Evolutionary conservation across 2,113 vertebrate genomes (phyloP).

Genomic region (Paradisaea rubra): DNA sequence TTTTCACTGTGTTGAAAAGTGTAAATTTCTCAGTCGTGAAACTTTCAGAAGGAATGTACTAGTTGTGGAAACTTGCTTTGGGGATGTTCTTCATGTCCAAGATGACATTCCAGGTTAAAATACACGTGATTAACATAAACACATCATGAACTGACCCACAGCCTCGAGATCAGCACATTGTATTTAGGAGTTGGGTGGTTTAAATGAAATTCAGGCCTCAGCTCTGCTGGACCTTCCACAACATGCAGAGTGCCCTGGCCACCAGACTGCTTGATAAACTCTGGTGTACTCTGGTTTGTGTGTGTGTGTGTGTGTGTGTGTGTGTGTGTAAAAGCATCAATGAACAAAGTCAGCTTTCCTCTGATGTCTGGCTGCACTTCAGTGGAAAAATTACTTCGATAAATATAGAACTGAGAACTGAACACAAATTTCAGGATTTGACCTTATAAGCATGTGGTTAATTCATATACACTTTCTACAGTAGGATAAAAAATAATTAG

Average conservation of each 20-base stretch:
- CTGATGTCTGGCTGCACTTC: background rate
- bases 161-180: background rate
- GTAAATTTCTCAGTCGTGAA: background rate
- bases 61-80: background rate
- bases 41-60: background rate
- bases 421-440: background rate
- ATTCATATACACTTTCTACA: background rate
- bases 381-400: background rate
- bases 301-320: too few relatives aligned
- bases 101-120: background rate
- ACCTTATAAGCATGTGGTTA: background rate
- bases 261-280: background rate
- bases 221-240: background rate
- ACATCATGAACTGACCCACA: fast-evolving
- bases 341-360: background rate
- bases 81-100: background rate
- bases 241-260: background rate
- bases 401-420: background rate
- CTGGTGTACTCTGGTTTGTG: too few relatives aligned
- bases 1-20: background rate
- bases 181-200: background rate
- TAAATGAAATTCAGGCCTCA: background rate
- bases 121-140: background rate
- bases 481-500: background rate
- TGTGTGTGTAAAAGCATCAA: background rate